These are phyloP conservation scores for Bactericera cockerelli DNA, from an alignment of 1,140 invertebrate genomes.

Conservation along the genomic window DNA sequence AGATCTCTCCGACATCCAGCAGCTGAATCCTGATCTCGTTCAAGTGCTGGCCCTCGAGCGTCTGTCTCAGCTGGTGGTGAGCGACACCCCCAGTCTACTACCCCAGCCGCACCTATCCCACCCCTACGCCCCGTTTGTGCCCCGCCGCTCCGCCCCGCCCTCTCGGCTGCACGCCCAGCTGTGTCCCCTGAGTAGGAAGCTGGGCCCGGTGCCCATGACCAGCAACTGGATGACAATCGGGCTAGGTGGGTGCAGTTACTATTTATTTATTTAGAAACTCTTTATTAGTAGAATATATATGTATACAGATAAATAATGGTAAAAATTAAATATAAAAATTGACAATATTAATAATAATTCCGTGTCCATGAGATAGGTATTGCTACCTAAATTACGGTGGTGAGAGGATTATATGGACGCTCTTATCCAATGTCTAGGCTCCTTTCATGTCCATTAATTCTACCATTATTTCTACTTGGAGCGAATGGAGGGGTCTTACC, in stretches of 20 bases:
- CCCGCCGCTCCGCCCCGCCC: background rate
- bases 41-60: constrained; percentile 6
- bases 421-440: no score
- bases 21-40: background rate
- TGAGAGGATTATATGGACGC: no score
- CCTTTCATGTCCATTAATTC: no score
- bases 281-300: no score
- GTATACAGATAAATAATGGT: no score
- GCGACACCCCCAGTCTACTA: background rate
- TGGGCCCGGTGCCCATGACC: background rate
- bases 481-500: no score
- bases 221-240: background rate
- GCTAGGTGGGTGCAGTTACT: background rate
- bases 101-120: background rate
- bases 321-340: no score
- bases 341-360: no score
- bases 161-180: background rate
- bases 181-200: background rate
- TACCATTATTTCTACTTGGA: no score
- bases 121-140: background rate
- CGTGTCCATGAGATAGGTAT: no score
- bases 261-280: no score
- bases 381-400: no score
- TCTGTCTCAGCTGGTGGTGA: background rate
- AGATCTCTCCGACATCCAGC: constrained; percentile 5